These are phyloP conservation scores for Maccullochella peelii DNA, from an alignment of 2,113 vertebrate species.

Conservation along the genomic window DNA sequence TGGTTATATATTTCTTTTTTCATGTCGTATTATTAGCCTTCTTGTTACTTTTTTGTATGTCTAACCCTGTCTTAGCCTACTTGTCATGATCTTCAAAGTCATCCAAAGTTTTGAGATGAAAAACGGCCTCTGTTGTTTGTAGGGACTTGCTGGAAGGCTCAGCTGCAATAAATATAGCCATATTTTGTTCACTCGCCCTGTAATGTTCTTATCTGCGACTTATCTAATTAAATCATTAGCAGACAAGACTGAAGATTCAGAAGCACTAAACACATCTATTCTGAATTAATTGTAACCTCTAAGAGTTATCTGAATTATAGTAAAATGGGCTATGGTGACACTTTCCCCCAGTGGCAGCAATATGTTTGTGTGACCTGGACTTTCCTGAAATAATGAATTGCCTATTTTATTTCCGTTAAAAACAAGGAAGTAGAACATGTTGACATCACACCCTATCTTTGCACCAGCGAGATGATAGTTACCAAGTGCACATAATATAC, in stretches of 20 bases:
- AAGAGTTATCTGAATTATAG: not conserved
- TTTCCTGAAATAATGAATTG: not conserved
- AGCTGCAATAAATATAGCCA: not conserved
- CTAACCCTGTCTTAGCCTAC: not conserved
- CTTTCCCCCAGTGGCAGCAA: not conserved
- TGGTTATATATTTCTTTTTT: not conserved
- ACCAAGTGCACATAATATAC: not conserved
- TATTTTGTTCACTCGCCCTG: not conserved
- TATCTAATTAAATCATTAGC: not conserved
- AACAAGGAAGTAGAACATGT: conserved; percentile 64
- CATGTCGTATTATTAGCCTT: not conserved
- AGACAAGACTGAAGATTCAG: not conserved
- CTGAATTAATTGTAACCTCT: not conserved
- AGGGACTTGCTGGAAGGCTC: not conserved
- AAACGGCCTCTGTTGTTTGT: conserved; percentile 26
- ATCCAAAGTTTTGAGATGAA: conserved; percentile 1
- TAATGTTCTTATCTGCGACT: not conserved
- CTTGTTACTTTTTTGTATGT: not conserved
- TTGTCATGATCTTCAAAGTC: conserved; percentile 6
- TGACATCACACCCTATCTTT: conserved; percentile 68
- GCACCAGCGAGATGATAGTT: conserved; percentile 36
- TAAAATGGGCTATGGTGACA: not conserved
- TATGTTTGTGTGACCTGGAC: not conserved
- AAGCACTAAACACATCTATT: not conserved
- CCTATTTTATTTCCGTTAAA: not conserved